Percentiles rank a stretch among this genome's conserved stretches.
Conservation (phyloP, 2,888 invertebrate species). For the Gonocerus acuteangulatus region DNA sequence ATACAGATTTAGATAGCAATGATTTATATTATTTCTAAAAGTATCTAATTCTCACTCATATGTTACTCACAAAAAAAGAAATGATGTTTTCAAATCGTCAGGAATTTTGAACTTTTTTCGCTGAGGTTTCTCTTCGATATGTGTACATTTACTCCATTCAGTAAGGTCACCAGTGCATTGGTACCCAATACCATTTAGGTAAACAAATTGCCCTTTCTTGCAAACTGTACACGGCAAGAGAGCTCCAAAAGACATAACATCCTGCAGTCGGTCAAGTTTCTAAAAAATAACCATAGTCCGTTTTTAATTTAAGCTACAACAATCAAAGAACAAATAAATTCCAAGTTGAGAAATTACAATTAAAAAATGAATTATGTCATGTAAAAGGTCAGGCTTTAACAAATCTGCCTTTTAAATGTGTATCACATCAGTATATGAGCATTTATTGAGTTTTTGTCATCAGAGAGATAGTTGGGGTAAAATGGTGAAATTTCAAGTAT, state of each 20-base stretch:
- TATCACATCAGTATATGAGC: no score
- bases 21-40: no score
- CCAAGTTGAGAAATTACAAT: no score
- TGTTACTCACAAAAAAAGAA: slow-evolving; percentile 49
- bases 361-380: no score
- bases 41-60: background rate
- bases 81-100: slow-evolving; percentile 44
- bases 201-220: slow-evolving; percentile 60
- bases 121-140: slow-evolving; percentile 62
- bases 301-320: background rate
- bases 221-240: slow-evolving; percentile 72
- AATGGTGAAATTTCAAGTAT: no score
- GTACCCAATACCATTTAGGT: slow-evolving; percentile 66
- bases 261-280: slow-evolving; percentile 70
- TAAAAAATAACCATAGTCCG: slow-evolving; percentile 43
- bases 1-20: no score
- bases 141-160: slow-evolving; percentile 85
- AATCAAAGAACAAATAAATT: no score
- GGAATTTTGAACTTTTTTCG: slow-evolving; percentile 65
- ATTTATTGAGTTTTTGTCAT: no score
- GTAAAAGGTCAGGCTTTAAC: no score
- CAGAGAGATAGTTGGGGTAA: no score
- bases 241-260: slow-evolving; percentile 82
- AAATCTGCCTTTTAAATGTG: no score
- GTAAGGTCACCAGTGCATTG: slow-evolving; percentile 72